Conservation (phyloP, 2,888 invertebrate genomes). For the Hylaea fasciaria region DNA sequence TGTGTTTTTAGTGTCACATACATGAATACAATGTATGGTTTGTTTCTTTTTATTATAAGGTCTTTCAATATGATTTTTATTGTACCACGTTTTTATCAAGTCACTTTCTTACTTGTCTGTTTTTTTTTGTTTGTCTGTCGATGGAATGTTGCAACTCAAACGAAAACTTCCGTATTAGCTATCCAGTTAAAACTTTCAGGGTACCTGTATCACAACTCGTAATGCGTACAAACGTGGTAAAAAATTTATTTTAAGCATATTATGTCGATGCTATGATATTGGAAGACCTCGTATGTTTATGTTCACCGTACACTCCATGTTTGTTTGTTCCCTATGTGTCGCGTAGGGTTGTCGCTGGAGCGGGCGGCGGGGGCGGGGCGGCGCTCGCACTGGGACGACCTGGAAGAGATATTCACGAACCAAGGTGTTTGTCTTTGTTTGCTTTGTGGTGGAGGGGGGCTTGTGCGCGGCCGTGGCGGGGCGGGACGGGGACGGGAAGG, state of each 20-base stretch:
- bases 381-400: constrained; percentile 69
- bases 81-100: too few species aligned
- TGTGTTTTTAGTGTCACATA: neutral
- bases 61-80: neutral
- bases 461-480: too few species aligned
- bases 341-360: constrained; percentile 33
- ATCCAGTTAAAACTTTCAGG: too few species aligned
- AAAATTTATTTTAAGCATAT: too few species aligned
- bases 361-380: constrained; percentile 35
- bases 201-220: too few species aligned
- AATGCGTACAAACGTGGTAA: too few species aligned
- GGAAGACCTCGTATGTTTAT: neutral
- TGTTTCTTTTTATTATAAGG: neutral
- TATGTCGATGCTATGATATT: too few species aligned
- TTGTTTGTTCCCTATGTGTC: constrained; percentile 19
- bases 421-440: constrained; percentile 50
- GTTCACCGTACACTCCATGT: neutral
- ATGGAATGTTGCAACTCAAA: too few species aligned
- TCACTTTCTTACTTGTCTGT: too few species aligned
- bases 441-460: constrained; percentile 9
- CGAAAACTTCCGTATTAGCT: too few species aligned
- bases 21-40: neutral
- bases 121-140: too few species aligned
- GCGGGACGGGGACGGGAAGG: too few species aligned
- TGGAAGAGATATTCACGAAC: constrained; percentile 67